A percentile compares a stretch with the other conserved stretches of the same genome.
Evolutionary conservation across 2,888 invertebrate species (phyloP).

Genomic region (Leptarthrus brevirostris): DNA sequence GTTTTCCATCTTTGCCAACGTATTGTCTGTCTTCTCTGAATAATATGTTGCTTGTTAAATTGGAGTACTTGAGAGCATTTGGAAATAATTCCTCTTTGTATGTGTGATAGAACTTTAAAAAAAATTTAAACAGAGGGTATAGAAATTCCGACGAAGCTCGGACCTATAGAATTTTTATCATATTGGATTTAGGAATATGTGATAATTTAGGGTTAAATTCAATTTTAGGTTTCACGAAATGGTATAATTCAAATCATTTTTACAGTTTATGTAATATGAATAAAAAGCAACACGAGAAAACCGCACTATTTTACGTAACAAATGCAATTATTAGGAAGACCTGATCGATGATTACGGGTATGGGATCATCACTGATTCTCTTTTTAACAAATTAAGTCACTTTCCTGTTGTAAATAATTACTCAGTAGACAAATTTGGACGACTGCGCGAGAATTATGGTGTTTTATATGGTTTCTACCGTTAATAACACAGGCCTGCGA

Average conservation of each 20-base stretch:
- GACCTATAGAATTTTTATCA: background rate
- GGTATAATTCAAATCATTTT: background rate
- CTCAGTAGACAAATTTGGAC: background rate
- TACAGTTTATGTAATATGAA: background rate
- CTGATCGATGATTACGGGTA: background rate
- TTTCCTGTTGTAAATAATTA: background rate
- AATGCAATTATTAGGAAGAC: background rate
- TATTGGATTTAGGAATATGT: background rate
- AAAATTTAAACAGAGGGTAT: background rate
- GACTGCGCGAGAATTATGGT: no score
- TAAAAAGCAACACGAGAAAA: background rate
- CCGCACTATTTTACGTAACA: background rate
- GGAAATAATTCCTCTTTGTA: background rate
- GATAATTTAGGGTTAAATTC: conserved; percentile 7
- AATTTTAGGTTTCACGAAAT: background rate
- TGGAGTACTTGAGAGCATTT: background rate
- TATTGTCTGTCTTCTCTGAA: background rate
- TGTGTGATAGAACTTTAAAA: background rate
- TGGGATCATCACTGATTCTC: background rate
- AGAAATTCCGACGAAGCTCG: background rate
- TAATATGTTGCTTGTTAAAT: conserved; percentile 5
- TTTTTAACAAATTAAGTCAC: background rate
- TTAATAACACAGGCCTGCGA: no score
- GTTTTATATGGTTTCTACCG: no score
- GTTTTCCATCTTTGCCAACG: background rate